Evolutionary conservation across 2,113 vertebrate genomes (phyloP).

Genomic region (zebrafish (Danio rerio)): GRCz12tu NC_133197.1:17488501-17489000

Average conservation of each 20-base stretch:
- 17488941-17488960: neutral
- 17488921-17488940: neutral
- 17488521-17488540: neutral
- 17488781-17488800: constrained; percentile 40
- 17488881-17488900: neutral
- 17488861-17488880: constrained; percentile 31
- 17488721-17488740: constrained; percentile 40
- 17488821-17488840: constrained; percentile 51
- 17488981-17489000: no score
- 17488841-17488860: constrained; percentile 34
- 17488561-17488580: constrained; percentile 49
- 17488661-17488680: constrained; percentile 27
- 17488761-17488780: constrained; percentile 32
- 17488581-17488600: constrained; percentile 58
- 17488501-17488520: constrained; percentile 1
- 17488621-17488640: constrained; percentile 63
- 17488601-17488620: constrained; percentile 66
- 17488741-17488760: constrained; percentile 40
- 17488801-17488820: constrained; percentile 45
- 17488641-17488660: constrained; percentile 60
- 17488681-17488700: constrained; percentile 43
- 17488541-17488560: constrained; percentile 43
- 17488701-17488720: constrained; percentile 40
- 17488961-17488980: neutral
- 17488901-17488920: neutral